Evolutionary conservation across 2,113 vertebrate genomes (phyloP), one percentile per base, ranked within the genome.

Genomic region (Stomatorhinus ivindoensis): DNA sequence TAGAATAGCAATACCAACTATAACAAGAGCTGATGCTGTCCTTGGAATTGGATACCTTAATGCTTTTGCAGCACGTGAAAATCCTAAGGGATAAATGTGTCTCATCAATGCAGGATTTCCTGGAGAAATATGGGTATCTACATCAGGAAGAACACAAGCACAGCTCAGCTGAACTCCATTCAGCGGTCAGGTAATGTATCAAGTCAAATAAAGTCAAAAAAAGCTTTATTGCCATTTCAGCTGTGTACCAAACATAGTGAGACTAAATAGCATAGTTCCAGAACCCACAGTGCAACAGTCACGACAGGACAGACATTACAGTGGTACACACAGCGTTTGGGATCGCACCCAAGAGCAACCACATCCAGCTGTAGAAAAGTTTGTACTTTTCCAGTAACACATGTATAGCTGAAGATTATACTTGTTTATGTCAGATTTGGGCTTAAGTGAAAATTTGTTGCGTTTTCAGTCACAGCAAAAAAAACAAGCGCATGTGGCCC

Each of bases 111-210:
- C 82, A 90, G 90, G 55, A 19, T 48, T 90, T 90, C 39, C 82
- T 90, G 87, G 87, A 88, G 90, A 88, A 88, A 82, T 90, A 90
- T 86, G 90, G 87, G 11, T 90, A 90, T 17, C 90, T 90, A 6
- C 87, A 73, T 35, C 53, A 88, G 90, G 87, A 88, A 47, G 35
- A 76, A 39, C 80, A 86, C 47, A 88, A 58, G n/a, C 90, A 90
- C 90, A 88, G 87, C 55, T 61, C 69, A 8, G 46, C 27, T 31
- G 90, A 90, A 31, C 46, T 90, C 31, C 17, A 35, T 55, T 53
- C 90, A 86, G 90, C 90, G 55, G 44, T 90, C 90, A 88, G 90
- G 90, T 90, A 88, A 42, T 73, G 48, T 48, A 39, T 42, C n/a
- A 55, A 9, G 21, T 13, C 48, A 48, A 39, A 3, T 11, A 27